A percentile compares a stretch with the other conserved stretches of the same genome.
Conservation (phyloP, 2,797 vertebrate genomes). For the Gymnodraco acuticeps region DNA sequence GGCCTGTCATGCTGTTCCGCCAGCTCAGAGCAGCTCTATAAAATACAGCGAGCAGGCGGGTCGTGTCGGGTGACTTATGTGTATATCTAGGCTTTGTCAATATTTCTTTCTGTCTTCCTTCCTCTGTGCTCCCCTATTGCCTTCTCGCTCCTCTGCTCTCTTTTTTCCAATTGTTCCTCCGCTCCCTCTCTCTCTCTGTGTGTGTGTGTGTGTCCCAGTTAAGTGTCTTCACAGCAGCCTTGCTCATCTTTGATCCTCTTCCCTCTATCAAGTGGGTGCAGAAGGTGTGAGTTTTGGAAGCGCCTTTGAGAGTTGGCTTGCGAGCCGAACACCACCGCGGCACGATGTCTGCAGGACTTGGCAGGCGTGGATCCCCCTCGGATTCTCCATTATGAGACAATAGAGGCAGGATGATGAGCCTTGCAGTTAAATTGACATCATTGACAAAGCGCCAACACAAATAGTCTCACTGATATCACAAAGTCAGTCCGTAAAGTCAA, state of each 20-base stretch:
- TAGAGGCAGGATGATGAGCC: constrained; percentile 42
- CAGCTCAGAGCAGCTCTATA: constrained; percentile 86
- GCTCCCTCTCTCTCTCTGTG: background rate
- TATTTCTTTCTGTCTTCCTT: constrained; percentile 88
- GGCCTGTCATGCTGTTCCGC: constrained; percentile 89
- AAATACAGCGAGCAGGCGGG: constrained; percentile 83
- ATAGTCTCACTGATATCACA: constrained; percentile 54
- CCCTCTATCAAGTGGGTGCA: constrained; percentile 17
- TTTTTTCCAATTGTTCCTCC: constrained; percentile 50
- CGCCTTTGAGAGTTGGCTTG: constrained; percentile 26
- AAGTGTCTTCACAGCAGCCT: constrained; percentile 35
- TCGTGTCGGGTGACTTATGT: constrained; percentile 87
- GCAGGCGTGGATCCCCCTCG: constrained; percentile 41
- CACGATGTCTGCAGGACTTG: constrained; percentile 53
- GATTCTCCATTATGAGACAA: constrained; percentile 54
- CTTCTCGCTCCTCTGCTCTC: constrained; percentile 39
- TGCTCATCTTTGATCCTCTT: constrained; percentile 21
- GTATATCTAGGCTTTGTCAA: constrained; percentile 90
- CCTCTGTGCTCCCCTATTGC: constrained; percentile 66
- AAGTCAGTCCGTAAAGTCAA: constrained; percentile 33
- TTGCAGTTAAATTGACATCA: constrained; percentile 49
- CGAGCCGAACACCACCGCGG: constrained; percentile 36
- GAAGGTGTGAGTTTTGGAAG: constrained; percentile 30
- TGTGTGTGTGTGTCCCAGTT: constrained; percentile 33
- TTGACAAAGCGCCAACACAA: constrained; percentile 52